phyloP scores from a whole-genome alignment of 2,888 invertebrate species.

The Erebia ligea region DNA sequence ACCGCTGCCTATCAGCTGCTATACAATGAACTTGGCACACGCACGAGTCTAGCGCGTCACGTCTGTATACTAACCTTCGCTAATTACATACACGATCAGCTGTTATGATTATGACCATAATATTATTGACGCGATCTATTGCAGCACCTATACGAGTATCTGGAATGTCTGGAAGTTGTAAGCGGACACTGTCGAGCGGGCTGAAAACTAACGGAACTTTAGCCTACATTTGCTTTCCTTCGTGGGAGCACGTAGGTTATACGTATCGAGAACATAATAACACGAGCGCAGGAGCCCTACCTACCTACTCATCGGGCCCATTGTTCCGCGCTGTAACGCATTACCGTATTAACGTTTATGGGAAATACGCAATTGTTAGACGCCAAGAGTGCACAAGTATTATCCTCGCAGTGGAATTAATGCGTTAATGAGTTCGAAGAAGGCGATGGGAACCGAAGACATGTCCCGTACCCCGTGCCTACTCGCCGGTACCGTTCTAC shows the following conservation, averaged over 20 bases:
- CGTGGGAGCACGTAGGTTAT: not conserved
- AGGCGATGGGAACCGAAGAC: conserved; percentile 30
- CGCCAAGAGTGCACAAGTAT: not conserved
- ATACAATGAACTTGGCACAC: conserved; percentile 10
- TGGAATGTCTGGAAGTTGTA: not conserved
- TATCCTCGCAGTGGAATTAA: conserved; percentile 5
- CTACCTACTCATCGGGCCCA: not conserved
- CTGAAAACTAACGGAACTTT: not conserved
- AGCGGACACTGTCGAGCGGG: not conserved
- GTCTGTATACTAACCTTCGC: not conserved
- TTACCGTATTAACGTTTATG: not conserved
- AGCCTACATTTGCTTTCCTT: not conserved
- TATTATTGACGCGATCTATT: not conserved
- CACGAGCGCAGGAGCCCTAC: not conserved
- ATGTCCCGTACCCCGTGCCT: not conserved
- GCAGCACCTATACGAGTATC: not conserved
- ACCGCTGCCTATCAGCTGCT: conserved; percentile 1
- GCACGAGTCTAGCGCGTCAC: not conserved
- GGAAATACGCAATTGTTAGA: conserved; percentile 25
- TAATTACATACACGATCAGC: not conserved
- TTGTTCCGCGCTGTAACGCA: not conserved
- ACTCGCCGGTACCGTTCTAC: not conserved
- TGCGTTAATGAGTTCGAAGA: conserved; percentile 33
- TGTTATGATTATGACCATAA: not conserved
- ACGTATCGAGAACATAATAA: not conserved